Evolutionary conservation across 1,140 invertebrate species (phyloP), one percentile per base, ranked within the genome.

Genomic region (Calephelis virginiensis): DNA sequence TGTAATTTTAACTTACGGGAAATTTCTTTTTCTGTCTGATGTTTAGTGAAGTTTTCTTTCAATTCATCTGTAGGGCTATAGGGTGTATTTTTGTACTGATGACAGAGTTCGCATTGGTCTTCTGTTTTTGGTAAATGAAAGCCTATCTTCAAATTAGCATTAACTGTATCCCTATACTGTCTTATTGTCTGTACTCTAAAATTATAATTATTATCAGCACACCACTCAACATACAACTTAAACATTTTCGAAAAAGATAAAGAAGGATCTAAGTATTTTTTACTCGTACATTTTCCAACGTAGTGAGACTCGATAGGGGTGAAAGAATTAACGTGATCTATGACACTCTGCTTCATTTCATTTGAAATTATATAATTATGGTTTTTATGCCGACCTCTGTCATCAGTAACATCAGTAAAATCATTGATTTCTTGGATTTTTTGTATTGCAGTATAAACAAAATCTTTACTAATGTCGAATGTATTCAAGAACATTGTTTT

Each of bases 401-500:
- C 14, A 65, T 65, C 49, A 59, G 64, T 65, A 59, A 65, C n/a
- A 45, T 38, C 4, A 50, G 2, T 48, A 40, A 61, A 60, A 60
- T 61, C 56, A 61, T 66, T 61, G 17, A 48, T 38, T n/a, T 46
- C 38, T 46, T 45, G 40, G 8, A 13, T 13, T 61, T 66, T 61
- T 28, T 45, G 17, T 38, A 66, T 5, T 8, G 64, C 56, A 38
- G 64, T 61, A 61, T 61, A 66, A 48, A 66, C 64, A 61, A 66
- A 66, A 61, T 66, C 56, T 47, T 66, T 47, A 61, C 64, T 66
- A 11, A 66, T 38, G 61, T 61, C 17, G 28, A 66, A 66, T 2
- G 64, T 60, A 8, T 66, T 66, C 28, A 66, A 60, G 11, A 66
- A 66, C 64, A 66, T 66, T 48, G 64, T 66, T 66, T 61, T 60